Conservation (phyloP, 2,888 invertebrate species). For the Alsophila aescularia region DNA sequence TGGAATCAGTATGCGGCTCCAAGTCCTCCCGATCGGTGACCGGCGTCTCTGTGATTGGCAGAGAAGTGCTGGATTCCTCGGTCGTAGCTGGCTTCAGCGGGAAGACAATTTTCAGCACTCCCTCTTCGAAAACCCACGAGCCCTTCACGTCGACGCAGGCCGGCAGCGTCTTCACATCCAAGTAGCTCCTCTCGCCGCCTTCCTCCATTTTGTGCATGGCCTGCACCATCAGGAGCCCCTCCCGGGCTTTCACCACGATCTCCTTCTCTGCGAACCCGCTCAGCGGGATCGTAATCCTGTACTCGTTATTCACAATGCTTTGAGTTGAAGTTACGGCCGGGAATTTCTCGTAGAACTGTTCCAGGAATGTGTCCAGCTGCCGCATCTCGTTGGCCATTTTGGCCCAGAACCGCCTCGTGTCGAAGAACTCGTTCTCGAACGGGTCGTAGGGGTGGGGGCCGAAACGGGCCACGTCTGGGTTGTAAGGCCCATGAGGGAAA, state of each 20-base stretch:
- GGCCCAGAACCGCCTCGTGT: slow-evolving; percentile 63
- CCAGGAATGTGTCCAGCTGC: slow-evolving; percentile 56
- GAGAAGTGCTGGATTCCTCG: slow-evolving; percentile 14
- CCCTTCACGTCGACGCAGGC: slow-evolving; percentile 55
- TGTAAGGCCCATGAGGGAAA: slow-evolving; percentile 30
- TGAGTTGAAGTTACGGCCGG: slow-evolving; percentile 46
- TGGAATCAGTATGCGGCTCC: slow-evolving; percentile 51
- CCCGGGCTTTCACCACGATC: slow-evolving; percentile 67
- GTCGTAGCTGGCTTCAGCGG: slow-evolving; percentile 47
- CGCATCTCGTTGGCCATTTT: slow-evolving; percentile 56
- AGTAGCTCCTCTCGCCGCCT: slow-evolving; percentile 47
- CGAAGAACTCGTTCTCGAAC: slow-evolving; percentile 55
- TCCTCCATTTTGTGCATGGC: slow-evolving; percentile 51
- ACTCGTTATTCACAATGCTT: slow-evolving; percentile 57
- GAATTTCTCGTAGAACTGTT: slow-evolving; percentile 54
- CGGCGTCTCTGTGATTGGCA: slow-evolving; percentile 31
- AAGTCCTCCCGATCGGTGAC: slow-evolving; percentile 56
- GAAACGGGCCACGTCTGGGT: slow-evolving; percentile 19
- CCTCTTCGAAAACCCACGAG: slow-evolving; percentile 61
- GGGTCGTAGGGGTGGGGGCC: slow-evolving; percentile 20
- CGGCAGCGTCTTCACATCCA: slow-evolving; percentile 62
- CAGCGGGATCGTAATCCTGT: slow-evolving; percentile 59
- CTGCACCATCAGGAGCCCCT: slow-evolving; percentile 67
- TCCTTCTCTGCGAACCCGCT: slow-evolving; percentile 65
- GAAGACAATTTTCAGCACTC: slow-evolving; percentile 59